Evolutionary conservation across 2,888 invertebrate species (phyloP).

Genomic region (Tetragonula carbonaria): DNA sequence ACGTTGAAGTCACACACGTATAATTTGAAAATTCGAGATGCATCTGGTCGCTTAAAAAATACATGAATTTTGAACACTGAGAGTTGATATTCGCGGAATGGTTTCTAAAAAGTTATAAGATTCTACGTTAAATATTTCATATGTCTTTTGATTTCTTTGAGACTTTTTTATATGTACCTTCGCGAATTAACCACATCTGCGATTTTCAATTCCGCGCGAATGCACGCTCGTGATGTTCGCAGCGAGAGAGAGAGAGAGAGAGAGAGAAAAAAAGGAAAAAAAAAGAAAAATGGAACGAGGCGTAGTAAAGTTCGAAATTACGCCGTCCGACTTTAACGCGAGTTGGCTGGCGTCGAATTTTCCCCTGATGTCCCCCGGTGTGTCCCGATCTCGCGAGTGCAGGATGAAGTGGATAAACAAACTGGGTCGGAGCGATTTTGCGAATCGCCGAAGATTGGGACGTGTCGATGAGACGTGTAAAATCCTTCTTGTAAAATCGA

Average conservation of each 20-base stretch:
- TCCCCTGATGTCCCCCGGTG: too few relatives aligned
- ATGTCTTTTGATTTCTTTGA: not conserved
- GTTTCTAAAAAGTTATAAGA: not conserved
- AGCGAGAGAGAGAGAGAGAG: not conserved
- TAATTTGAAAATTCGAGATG: too few relatives aligned
- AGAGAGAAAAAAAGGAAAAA: not conserved
- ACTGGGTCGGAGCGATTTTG: not conserved
- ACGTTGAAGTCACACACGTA: not conserved
- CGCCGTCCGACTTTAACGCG: not conserved
- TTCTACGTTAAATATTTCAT: not conserved
- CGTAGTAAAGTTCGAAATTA: not conserved
- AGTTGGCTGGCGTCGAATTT: conserved; percentile 1
- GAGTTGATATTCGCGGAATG: too few relatives aligned
- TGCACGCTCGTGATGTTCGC: not conserved
- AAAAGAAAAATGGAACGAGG: too few relatives aligned
- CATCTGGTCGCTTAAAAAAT: too few relatives aligned
- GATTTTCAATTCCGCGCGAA: not conserved
- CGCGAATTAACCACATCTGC: not conserved
- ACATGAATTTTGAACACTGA: too few relatives aligned
- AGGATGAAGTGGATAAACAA: not conserved
- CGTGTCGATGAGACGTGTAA: not conserved
- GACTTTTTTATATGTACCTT: not conserved
- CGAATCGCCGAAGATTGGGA: not conserved
- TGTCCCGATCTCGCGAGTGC: not conserved
- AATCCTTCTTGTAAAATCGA: conserved; percentile 13